Percentiles rank a stretch among this genome's conserved stretches.
Conservation (phyloP, 1,140 invertebrate species). For the Vollenhovia emeryi region DNA sequence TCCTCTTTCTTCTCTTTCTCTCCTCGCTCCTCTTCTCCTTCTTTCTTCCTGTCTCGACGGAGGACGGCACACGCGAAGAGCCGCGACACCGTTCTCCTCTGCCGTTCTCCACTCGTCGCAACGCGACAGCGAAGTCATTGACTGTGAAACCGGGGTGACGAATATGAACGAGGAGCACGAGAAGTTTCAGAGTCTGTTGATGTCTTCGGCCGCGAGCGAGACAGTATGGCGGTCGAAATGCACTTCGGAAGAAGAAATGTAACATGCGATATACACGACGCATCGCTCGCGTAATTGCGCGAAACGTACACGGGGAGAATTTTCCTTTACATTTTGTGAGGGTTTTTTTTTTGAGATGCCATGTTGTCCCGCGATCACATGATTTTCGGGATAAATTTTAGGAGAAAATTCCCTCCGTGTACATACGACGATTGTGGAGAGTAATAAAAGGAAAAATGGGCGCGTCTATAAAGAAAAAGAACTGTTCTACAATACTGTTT, state of each 20-base stretch:
- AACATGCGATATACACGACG: neutral
- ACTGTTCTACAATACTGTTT: too few species aligned
- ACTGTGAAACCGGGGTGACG: neutral
- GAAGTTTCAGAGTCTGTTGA: neutral
- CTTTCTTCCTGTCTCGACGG: neutral
- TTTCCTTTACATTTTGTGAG: too few species aligned
- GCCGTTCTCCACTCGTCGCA: neutral
- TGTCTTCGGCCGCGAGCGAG: neutral
- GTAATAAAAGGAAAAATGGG: too few species aligned
- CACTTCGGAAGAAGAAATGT: neutral
- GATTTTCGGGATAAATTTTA: too few species aligned
- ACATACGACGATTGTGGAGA: too few species aligned
- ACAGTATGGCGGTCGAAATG: neutral
- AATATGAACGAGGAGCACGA: constrained; percentile 6
- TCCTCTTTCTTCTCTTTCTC: neutral
- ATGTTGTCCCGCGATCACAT: too few species aligned
- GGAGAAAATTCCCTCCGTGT: too few species aligned
- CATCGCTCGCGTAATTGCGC: neutral
- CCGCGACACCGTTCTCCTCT: neutral
- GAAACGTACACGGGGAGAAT: too few species aligned
- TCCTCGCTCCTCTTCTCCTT: neutral
- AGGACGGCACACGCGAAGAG: neutral
- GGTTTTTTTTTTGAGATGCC: too few species aligned
- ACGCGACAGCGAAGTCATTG: constrained; percentile 6
- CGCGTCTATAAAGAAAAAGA: too few species aligned